These are phyloP conservation scores for Bos javanicus DNA, from an alignment of 2,113 vertebrate species.

Conservation along the genomic window DNA sequence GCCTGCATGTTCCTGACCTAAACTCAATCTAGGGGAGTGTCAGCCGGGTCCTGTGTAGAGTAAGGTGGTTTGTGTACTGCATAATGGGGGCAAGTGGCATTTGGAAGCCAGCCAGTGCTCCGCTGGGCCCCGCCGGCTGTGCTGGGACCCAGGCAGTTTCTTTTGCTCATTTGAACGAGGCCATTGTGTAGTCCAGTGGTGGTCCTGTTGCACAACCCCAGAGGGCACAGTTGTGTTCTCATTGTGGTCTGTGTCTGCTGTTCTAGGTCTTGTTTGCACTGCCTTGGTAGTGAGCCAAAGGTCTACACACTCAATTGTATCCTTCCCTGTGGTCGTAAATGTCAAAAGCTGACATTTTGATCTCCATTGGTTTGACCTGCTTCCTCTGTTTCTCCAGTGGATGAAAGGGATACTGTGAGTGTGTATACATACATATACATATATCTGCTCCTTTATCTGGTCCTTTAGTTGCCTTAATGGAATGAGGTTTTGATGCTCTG, in stretches of 20 bases:
- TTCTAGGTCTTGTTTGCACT: neutral
- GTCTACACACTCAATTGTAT: neutral
- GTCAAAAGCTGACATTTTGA: neutral
- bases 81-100: neutral
- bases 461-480: neutral
- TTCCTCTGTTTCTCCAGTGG: neutral
- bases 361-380: neutral
- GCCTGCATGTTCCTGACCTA: neutral
- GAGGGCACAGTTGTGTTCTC: slow-evolving; percentile 13
- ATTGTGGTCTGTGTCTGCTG: neutral
- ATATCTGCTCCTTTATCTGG: neutral
- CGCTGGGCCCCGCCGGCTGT: neutral
- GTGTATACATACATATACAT: neutral
- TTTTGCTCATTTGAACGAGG: slow-evolving; percentile 33
- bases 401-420: neutral
- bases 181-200: neutral
- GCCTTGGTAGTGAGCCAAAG: neutral
- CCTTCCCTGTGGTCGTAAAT: neutral
- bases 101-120: slow-evolving; percentile 14
- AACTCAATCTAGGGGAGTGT: neutral
- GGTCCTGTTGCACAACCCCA: neutral
- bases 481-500: neutral
- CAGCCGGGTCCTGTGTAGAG: neutral
- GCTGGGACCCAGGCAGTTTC: neutral
- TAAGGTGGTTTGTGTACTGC: neutral